Conservation (phyloP, 35 echinoderm and acorn worm genomes). For the Lytechinus variegatus region DNA sequence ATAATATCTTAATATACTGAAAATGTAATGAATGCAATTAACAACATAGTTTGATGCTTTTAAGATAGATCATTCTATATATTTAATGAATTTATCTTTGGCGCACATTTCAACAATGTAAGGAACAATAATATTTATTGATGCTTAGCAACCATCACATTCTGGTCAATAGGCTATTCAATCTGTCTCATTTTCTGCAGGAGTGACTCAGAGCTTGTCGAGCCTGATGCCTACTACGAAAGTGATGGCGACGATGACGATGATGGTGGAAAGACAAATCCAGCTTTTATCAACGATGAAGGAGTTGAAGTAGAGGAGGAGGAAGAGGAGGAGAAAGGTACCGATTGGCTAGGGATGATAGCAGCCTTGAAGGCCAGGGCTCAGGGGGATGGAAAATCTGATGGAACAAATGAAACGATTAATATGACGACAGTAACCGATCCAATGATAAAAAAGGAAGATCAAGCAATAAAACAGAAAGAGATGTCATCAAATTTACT, state of each 20-base stretch:
- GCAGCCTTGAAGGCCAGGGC: not conserved
- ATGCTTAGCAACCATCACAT: not conserved
- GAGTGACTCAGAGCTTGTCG: not conserved
- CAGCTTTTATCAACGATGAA: not conserved
- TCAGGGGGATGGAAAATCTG: not conserved
- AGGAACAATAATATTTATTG: no score
- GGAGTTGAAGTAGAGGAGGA: not conserved
- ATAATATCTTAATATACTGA: no score
- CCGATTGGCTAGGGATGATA: not conserved
- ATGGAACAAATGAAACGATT: not conserved
- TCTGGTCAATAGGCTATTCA: not conserved
- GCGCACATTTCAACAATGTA: no score
- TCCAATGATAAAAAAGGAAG: not conserved
- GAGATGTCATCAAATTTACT: not conserved
- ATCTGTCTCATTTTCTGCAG: not conserved
- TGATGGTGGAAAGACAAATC: not conserved
- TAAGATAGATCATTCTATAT: no score
- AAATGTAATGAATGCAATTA: no score
- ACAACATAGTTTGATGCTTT: no score
- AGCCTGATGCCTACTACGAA: not conserved
- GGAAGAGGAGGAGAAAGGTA: not conserved
- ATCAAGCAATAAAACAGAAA: not conserved
- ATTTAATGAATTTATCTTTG: no score
- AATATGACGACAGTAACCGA: not conserved
- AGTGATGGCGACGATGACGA: not conserved